Evolutionary conservation across 2,113 vertebrate species (phyloP).

Genomic region (Speoplatyrhinus poulsoni): DNA sequence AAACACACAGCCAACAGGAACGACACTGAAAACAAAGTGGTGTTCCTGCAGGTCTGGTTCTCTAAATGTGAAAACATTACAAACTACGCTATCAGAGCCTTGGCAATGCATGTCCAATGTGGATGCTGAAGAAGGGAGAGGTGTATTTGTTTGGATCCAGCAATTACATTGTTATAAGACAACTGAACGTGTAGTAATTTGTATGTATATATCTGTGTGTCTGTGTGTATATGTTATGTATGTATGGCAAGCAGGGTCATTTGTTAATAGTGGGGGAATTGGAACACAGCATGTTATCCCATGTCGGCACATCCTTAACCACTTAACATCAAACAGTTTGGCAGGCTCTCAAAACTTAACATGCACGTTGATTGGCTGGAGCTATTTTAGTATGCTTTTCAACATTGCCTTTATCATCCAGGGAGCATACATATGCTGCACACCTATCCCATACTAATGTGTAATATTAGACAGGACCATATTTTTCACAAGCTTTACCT

Average conservation of each 20-base stretch:
- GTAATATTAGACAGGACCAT: neutral
- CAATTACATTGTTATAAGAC: no score
- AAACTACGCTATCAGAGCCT: no score
- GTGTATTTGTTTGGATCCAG: no score
- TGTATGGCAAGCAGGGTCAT: slow-evolving; percentile 18
- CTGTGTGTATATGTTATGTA: slow-evolving; percentile 12
- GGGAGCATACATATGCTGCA: slow-evolving; percentile 38
- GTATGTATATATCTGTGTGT: no score
- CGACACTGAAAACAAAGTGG: slow-evolving; percentile 11
- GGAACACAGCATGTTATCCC: slow-evolving; percentile 43
- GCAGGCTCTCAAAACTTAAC: slow-evolving; percentile 47
- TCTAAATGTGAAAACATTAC: no score
- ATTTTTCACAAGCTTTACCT: no score
- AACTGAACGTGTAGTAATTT: no score
- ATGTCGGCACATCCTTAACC: slow-evolving; percentile 58
- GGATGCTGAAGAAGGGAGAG: no score
- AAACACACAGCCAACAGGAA: slow-evolving; percentile 41
- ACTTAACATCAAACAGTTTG: slow-evolving; percentile 56
- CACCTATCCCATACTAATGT: slow-evolving; percentile 11
- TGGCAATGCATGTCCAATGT: no score
- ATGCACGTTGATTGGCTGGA: slow-evolving; percentile 53
- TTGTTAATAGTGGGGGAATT: slow-evolving; percentile 35
- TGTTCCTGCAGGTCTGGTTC: no score
- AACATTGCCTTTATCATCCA: slow-evolving; percentile 40
- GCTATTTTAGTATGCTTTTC: slow-evolving; percentile 54